These are phyloP conservation scores for Brachionus calyciflorus DNA, from an alignment of 1,140 invertebrate genomes.

Conservation along the genomic window DNA sequence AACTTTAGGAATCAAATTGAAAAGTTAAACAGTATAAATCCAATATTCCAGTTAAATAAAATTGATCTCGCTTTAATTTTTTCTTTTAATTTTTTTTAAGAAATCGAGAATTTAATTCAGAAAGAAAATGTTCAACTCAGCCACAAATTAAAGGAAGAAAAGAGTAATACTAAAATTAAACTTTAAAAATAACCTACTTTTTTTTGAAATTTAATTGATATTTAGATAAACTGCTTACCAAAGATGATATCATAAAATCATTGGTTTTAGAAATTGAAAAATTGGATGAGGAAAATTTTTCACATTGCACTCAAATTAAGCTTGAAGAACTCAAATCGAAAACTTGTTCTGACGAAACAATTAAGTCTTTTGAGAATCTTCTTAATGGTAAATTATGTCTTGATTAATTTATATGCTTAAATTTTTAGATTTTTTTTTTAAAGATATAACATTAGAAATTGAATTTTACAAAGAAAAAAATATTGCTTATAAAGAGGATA, in stretches of 20 bases:
- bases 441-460: background rate
- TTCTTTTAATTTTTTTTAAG: no score
- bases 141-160: no score
- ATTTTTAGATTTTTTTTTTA: background rate
- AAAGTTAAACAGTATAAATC: no score
- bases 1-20: no score
- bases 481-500: background rate
- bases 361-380: background rate
- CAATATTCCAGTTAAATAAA: no score
- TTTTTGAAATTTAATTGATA: no score
- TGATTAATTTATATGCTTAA: background rate
- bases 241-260: background rate
- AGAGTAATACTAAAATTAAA: no score
- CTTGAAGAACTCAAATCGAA: slow-evolving; percentile 17
- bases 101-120: no score
- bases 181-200: no score
- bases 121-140: no score
- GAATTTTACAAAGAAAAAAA: slow-evolving; percentile 39
- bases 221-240: no score
- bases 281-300: background rate
- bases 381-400: background rate
- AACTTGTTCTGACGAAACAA: slow-evolving; percentile 14
- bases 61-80: no score
- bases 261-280: background rate
- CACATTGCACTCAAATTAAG: background rate